Conservation (phyloP, 2,888 invertebrate species). For the Lasioglossum pauxillum region DNA sequence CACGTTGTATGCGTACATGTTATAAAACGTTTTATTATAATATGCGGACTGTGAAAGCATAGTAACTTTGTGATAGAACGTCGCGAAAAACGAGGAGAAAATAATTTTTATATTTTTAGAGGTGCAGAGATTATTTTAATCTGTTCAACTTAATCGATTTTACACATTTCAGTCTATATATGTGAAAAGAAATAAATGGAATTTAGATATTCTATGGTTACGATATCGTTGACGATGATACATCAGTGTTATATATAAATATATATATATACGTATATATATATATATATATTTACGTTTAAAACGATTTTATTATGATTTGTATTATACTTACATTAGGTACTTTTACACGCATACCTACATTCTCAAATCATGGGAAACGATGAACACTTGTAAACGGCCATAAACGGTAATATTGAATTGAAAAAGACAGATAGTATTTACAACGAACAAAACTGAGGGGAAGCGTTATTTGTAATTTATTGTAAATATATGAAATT, state of each 20-base stretch:
- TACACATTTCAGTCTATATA: slow-evolving; percentile 41
- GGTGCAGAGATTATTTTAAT: slow-evolving; percentile 47
- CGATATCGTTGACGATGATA: slow-evolving; percentile 49
- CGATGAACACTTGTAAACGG: slow-evolving; percentile 4
- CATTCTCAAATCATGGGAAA: slow-evolving; percentile 52
- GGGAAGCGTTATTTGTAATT: slow-evolving; percentile 27
- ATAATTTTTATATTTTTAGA: slow-evolving; percentile 63
- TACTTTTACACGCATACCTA: slow-evolving; percentile 61
- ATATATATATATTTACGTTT: slow-evolving; percentile 46
- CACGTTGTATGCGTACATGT: slow-evolving; percentile 29
- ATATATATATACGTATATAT: slow-evolving; percentile 50
- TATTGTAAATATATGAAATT: slow-evolving; percentile 32
- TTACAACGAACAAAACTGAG: slow-evolving; percentile 28
- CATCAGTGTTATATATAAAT: slow-evolving; percentile 50
- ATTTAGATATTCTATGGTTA: slow-evolving; percentile 50
- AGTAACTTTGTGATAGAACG: slow-evolving; percentile 66
- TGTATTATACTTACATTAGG: slow-evolving; percentile 58
- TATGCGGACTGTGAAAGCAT: slow-evolving; percentile 50
- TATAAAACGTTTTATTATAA: slow-evolving; percentile 56
- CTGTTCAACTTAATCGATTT: slow-evolving; percentile 54
- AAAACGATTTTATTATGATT: slow-evolving; percentile 55
- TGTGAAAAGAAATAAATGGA: slow-evolving; percentile 21
- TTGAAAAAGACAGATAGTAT: slow-evolving; percentile 10
- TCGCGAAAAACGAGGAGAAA: slow-evolving; percentile 46
- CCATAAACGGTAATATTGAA: slow-evolving; percentile 21